Percentiles rank a stretch among this genome's conserved stretches.
Evolutionary conservation across 2,797 vertebrate genomes (phyloP).

Genomic region (Heteromormyrus szaboi): DNA sequence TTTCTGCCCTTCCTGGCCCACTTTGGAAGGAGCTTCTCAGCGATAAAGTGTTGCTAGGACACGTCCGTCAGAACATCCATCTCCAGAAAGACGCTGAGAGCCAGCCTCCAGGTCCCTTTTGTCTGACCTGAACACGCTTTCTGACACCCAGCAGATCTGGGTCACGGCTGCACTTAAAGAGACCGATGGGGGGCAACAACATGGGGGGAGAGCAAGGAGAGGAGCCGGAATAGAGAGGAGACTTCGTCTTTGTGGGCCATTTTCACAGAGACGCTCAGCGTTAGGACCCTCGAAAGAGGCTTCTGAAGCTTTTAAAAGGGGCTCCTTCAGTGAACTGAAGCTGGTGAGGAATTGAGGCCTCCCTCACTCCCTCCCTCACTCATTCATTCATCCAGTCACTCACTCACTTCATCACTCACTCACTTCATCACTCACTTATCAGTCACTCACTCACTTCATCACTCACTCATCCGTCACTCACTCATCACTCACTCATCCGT

Average conservation of each 20-base stretch:
- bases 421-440: too few species aligned
- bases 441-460: too few species aligned
- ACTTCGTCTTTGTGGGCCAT: neutral
- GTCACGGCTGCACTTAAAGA: neutral
- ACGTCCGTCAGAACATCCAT: constrained; percentile 53
- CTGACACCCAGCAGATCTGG: neutral
- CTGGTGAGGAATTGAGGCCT: too few species aligned
- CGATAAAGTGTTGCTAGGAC: constrained; percentile 40
- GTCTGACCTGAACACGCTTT: neutral
- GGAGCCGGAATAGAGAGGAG: neutral
- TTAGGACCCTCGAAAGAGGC: neutral
- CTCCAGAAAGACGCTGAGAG: constrained; percentile 29
- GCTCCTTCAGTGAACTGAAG: neutral
- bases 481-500: too few species aligned
- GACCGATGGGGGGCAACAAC: too few species aligned
- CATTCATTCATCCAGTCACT: too few species aligned
- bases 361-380: too few species aligned
- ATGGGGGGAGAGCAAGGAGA: neutral
- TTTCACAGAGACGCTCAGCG: neutral
- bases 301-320: neutral
- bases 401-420: too few species aligned
- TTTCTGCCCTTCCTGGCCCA: constrained; percentile 55
- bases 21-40: constrained; percentile 49
- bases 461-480: constrained; percentile 1
- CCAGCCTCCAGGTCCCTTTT: constrained; percentile 1